Evolutionary conservation across 2,888 invertebrate genomes (phyloP).

Genomic region (Chouioia cunea): DNA sequence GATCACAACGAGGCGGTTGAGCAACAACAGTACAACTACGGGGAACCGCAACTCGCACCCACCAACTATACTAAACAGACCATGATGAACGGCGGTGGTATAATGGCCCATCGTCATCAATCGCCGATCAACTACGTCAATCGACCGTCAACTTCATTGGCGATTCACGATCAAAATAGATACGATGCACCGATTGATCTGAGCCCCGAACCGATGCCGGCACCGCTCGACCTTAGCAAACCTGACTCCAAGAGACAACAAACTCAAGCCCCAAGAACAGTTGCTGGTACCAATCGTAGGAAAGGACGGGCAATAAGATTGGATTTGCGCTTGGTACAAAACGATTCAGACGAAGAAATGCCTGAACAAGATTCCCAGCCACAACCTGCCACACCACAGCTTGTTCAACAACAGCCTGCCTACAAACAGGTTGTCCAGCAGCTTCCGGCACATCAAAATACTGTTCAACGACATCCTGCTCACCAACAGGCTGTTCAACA

Average conservation of each 20-base stretch:
- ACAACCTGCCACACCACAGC: slow-evolving; percentile 50
- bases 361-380: neutral
- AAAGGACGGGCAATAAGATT: slow-evolving; percentile 90
- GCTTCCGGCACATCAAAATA: too few species aligned
- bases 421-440: slow-evolving; percentile 69
- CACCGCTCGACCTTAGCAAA: slow-evolving; percentile 74
- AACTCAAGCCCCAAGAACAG: slow-evolving; percentile 55
- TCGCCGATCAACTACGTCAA: neutral
- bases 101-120: neutral
- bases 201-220: slow-evolving; percentile 50
- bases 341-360: slow-evolving; percentile 61
- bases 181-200: neutral
- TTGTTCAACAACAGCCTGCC: slow-evolving; percentile 53
- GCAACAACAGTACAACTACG: slow-evolving; percentile 43
- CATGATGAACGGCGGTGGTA: slow-evolving; percentile 16
- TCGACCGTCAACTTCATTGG: neutral
- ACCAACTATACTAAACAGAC: slow-evolving; percentile 47
- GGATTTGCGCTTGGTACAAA: slow-evolving; percentile 73
- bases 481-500: too few species aligned
- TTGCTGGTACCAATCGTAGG: too few species aligned
- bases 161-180: too few species aligned
- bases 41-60: slow-evolving; percentile 36
- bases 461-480: too few species aligned
- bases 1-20: slow-evolving; percentile 43
- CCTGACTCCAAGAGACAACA: slow-evolving; percentile 63